Evolutionary conservation across 2,888 invertebrate species (phyloP), one percentile per base, ranked within the genome.

Genomic region (Chloromyia formosa): DNA sequence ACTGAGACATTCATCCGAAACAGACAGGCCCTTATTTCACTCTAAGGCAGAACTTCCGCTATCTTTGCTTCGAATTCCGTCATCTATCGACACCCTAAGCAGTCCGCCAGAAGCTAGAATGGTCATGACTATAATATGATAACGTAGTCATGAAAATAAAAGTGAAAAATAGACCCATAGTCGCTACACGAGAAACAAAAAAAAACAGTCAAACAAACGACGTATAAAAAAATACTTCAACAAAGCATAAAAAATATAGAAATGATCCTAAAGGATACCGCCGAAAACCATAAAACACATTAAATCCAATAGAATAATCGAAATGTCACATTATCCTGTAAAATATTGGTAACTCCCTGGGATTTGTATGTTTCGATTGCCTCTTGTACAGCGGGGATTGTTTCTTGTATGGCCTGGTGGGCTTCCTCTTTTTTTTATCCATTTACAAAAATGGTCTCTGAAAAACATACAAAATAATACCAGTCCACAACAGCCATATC

Each of bases 291-390:
- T 83, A 85, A 84, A 84, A 83, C 81, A 83, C 84, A 85, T 85
- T 84, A 84, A 84, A 84, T 84, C 84, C 84, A 84, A 84, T 84
- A 82, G 84, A 84, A 84, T 84, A 84, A 84, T 85, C 84, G 84
- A 85, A 84, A 84, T 84, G 84, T 84, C 85, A 84, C 85, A 84
- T 85, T 84, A 85, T 82, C 83, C 82, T 83, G 83, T 84, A 84
- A 84, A 84, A 84, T 84, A 84, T 85, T 81, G 81, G 78, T 77
- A 76, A 76, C 77, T 78, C 56, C 66, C 68, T 61, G 60, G 73
- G 77, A 77, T 75, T 77, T 77, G 73, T 74, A 74, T 77, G 73
- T 74, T 74, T 71, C 71, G 71, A 71, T 71, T 71, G 71, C 71
- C 71, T 35, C 62, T 71, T 53, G 58, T 61, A 45, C 45, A 23